Evolutionary conservation across 2,113 vertebrate species (phyloP), one percentile per base, ranked within the genome.

Genomic region (Trachemys scripta): DNA sequence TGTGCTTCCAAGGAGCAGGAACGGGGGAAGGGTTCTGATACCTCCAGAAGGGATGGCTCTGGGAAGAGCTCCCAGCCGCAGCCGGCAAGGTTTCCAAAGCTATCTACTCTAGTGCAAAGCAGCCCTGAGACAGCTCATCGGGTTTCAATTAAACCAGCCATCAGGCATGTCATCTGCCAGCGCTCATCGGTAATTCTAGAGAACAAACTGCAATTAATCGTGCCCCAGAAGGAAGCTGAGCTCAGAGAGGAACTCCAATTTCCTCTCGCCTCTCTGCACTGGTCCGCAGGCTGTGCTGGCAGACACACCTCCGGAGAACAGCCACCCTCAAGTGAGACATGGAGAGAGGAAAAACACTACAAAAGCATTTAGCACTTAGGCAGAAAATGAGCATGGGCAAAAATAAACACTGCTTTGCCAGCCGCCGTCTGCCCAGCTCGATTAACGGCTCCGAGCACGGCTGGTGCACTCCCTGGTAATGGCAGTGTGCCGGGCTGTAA

Each of bases 111-210:
- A 0, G 72, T 54, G 84, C 94, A 89, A 91, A 95, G 76, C 95
- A 89, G 94, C 90, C 75, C 57, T 27, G 57, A 10, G 80, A 94
- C 0, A 8, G 87, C 79, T 95, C 92, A 90, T 95, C 93, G 12
- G 97, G 91, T 95, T 97, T 95, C 95, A 97, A 96, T 98, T 96
- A 98, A 97, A 90, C 27, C 83, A 94, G 86, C 95, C 54, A 11
- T 2, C 29, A 96, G 92, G 87, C 94, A 90, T 78, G 62, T 97
- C 98, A 98, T 94, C 96, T 7, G 4, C 98, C 95, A 92, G 56
- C 35, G 95, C 97, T 97, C 93, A 90, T 85, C 93, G 97, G 96
- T 96, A 96, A 94, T 95, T 97, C 75, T 90, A 90, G 80, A 82
- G 85, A 5, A 1, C 90, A 95, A 97, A 81, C 76, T 93, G 95